phyloP scores from a whole-genome alignment of 2,888 invertebrate species.

The Mamestra brassicae region DNA sequence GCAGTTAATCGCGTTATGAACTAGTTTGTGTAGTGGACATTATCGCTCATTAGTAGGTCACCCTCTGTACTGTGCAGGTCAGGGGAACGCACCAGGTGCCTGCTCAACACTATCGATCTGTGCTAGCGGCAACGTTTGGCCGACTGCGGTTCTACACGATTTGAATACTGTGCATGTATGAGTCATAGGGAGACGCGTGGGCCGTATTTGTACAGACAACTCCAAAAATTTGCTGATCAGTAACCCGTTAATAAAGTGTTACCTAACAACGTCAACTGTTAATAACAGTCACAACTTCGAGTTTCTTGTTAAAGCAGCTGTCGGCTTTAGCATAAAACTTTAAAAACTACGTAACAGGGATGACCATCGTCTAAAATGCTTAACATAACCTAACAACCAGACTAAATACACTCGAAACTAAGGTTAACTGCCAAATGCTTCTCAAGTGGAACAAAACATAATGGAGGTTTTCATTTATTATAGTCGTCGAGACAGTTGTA shows the following conservation, averaged over 20 bases:
- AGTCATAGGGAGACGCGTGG: background rate
- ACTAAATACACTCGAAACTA: slow-evolving; percentile 16
- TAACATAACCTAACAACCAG: background rate
- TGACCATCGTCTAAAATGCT: no score
- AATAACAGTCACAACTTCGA: background rate
- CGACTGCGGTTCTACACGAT: slow-evolving; percentile 3
- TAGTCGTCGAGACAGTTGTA: slow-evolving; percentile 21
- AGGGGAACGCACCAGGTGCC: slow-evolving; percentile 26
- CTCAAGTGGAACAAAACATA: slow-evolving; percentile 22
- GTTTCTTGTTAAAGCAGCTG: background rate
- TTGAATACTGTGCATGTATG: slow-evolving; percentile 4
- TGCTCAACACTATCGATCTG: slow-evolving; percentile 29
- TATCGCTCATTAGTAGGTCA: slow-evolving; percentile 32
- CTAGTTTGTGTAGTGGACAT: slow-evolving; percentile 10
- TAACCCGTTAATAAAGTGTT: background rate
- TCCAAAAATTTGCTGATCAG: background rate
- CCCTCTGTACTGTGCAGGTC: slow-evolving; percentile 18
- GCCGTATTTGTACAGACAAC: background rate
- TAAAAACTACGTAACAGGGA: background rate
- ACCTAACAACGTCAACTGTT: background rate
- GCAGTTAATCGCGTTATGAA: slow-evolving; percentile 10
- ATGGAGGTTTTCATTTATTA: slow-evolving; percentile 9
- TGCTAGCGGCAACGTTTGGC: background rate
- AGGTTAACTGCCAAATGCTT: slow-evolving; percentile 10
- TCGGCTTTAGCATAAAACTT: background rate